phyloP scores from a whole-genome alignment of 35 echinoderm and acorn worm genomes.

The Apostichopus californicus region DNA sequence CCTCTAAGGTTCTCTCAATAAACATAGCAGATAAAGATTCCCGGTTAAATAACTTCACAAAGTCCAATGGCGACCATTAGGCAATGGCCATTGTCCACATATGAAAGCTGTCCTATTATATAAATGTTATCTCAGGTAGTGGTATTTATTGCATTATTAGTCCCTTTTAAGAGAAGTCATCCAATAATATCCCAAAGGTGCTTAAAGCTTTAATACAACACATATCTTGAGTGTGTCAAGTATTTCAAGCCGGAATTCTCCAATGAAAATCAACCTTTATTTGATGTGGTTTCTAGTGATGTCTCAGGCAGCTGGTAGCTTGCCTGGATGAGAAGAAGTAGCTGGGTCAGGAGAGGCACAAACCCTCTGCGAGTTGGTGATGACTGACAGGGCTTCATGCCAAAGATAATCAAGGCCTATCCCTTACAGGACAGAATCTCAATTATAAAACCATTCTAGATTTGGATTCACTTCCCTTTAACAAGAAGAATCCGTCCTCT shows the following conservation, averaged over 20 bases:
- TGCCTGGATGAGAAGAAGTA: neutral
- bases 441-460: neutral
- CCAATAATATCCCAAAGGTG: too few species aligned
- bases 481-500: neutral
- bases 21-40: neutral
- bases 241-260: too few species aligned
- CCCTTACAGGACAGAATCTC: neutral
- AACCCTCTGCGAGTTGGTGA: neutral
- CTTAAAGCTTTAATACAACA: too few species aligned
- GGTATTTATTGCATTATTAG: too few species aligned
- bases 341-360: neutral
- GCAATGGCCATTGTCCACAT: too few species aligned
- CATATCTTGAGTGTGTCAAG: too few species aligned
- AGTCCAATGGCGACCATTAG: too few species aligned
- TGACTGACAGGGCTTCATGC: neutral
- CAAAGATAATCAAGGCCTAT: neutral
- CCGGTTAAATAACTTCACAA: too few species aligned
- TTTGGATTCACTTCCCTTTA: neutral
- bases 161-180: too few species aligned
- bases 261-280: too few species aligned
- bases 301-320: neutral
- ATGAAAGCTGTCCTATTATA: too few species aligned
- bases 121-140: too few species aligned
- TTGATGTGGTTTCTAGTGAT: neutral
- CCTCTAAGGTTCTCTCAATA: neutral